Conservation (phyloP, 2,113 vertebrate species). For the Puma concolor region DNA sequence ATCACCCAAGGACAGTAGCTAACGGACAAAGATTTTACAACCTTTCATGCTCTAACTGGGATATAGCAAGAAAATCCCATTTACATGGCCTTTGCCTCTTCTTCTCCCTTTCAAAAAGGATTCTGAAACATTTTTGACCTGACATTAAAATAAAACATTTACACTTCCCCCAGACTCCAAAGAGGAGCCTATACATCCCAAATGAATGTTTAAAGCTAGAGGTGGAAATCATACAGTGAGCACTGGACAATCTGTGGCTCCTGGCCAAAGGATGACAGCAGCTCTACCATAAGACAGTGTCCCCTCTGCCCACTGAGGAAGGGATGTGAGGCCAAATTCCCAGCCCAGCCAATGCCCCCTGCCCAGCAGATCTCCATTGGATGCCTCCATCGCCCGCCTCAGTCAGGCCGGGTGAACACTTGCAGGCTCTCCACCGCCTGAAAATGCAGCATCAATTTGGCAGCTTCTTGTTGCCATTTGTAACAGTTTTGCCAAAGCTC, state of each 20-base stretch:
- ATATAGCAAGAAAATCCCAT: neutral
- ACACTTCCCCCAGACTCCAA: neutral
- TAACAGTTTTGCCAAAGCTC: neutral
- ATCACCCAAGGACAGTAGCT: neutral
- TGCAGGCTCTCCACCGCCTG: neutral
- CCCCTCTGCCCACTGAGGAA: neutral
- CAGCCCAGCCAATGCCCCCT: neutral
- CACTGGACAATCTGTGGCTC: neutral
- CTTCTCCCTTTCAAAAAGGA: conserved; percentile 52
- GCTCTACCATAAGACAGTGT: neutral
- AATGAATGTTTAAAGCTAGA: neutral
- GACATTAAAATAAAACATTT: conserved; percentile 28
- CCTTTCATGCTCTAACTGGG: neutral
- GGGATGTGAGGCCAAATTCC: neutral
- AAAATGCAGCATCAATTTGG: neutral
- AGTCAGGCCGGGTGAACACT: neutral
- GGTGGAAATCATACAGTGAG: neutral
- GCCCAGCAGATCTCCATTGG: neutral
- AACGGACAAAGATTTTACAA: neutral
- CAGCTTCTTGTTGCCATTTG: neutral
- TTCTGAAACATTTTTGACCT: conserved; percentile 35
- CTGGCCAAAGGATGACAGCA: neutral
- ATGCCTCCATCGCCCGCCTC: neutral
- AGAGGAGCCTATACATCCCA: neutral
- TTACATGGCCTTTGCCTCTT: conserved; percentile 1